Evolutionary conservation across 2,797 vertebrate genomes (phyloP), one percentile per base, ranked within the genome.

Genomic region (Cyclopterus lumpus): DNA sequence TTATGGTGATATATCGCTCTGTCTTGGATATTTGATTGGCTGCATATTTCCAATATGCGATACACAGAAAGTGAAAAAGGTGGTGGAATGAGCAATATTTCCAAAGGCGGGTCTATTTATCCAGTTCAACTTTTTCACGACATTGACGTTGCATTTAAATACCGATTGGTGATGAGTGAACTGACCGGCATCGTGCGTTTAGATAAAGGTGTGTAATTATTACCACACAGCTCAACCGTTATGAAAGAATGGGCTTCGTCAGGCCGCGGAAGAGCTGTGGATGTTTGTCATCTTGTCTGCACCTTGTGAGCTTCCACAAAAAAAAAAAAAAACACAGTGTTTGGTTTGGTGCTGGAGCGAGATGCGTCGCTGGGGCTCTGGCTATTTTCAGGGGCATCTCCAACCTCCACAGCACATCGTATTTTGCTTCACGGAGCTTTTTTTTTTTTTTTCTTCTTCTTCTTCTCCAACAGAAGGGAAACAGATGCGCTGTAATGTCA

Each of bases 401-500:
- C 42, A 71, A 78, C 69, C 69, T 77, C 73, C 73, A 62, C 72
- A 3, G 62, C 82, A 59, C 74, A 74, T 82, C 81, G 0, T 70
- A 30, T 63, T 79, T 67, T 54, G 58, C 75, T 85, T 67, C 78
- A 55, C 75, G 59, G 64, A 18, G 36, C 3, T 30, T 24, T 2
- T 76, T 71, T 73, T 81, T 8, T 26, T 26, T 24, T 2, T 76
- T 71, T 73, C 81, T 8, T 26, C 11, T 28, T 28, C 28, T 28
- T 28, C 28, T 28, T 26, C 26, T 1, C 69, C 49, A 86, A 48
- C 88, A 87, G 90, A 90, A 74, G 83, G 86, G 86, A 93, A 93
- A 84, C 92, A 92, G 92, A 93, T 89, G 90, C 86, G 80, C 74
- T 8, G 77, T 87, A 86, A 91, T 87, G 78, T 92, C 86, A 93